Percentiles rank a stretch among this genome's conserved stretches.
phyloP scores from a whole-genome alignment of 2,888 invertebrate genomes.

The Entomobrya proxima region DNA sequence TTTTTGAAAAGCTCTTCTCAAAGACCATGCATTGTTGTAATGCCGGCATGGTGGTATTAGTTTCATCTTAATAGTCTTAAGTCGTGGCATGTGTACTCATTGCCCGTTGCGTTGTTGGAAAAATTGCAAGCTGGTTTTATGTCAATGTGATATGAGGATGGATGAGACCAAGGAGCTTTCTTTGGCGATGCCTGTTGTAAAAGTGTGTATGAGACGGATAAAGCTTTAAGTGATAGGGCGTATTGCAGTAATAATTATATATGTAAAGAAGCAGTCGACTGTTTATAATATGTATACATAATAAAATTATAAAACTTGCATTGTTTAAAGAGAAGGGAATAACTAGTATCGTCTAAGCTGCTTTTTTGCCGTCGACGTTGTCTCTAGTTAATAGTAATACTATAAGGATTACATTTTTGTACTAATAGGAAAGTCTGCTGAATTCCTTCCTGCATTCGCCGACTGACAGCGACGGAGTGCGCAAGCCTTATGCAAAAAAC shows the following conservation, averaged over 20 bases:
- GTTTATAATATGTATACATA: no score
- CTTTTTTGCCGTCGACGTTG: no score
- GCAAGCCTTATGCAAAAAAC: constrained; percentile 14
- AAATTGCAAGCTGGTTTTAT: constrained; percentile 54
- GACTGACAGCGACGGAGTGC: constrained; percentile 27
- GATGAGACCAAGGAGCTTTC: constrained; percentile 1
- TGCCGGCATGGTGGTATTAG: neutral
- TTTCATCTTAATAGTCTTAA: neutral
- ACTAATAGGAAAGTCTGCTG: constrained; percentile 37
- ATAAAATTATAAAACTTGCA: no score
- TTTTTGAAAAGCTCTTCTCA: neutral
- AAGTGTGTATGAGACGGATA: no score
- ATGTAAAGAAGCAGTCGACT: no score
- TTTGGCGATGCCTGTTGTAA: no score
- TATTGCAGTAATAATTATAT: no score
- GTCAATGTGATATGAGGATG: constrained; percentile 34
- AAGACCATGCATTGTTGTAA: neutral
- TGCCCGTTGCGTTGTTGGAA: neutral
- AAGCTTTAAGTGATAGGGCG: no score
- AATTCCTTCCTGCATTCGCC: constrained; percentile 52
- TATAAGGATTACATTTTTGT: constrained; percentile 2
- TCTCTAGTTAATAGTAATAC: no score
- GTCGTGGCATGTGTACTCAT: neutral
- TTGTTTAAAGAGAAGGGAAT: no score
- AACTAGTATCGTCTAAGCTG: no score